These are phyloP conservation scores for Cyphomyrmex costatus DNA, from an alignment of 1,140 invertebrate species.

Conservation along the genomic window DNA sequence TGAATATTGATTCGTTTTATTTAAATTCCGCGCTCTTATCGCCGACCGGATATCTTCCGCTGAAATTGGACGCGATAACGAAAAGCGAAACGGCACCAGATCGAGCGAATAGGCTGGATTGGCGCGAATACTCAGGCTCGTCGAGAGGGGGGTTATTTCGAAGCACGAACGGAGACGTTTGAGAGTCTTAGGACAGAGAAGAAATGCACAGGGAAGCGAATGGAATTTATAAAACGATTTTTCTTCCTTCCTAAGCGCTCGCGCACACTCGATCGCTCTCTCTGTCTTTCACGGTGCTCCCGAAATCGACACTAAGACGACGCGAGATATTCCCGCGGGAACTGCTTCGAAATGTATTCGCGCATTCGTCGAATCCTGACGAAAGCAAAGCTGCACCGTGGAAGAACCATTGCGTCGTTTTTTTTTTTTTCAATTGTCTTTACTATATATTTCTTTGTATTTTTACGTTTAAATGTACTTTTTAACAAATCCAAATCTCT, in stretches of 20 bases:
- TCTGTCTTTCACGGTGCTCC: conserved; percentile 44
- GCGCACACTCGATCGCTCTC: conserved; percentile 38
- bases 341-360: conserved; percentile 16
- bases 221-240: conserved; percentile 78
- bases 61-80: conserved; percentile 85
- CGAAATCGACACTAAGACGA: conserved; percentile 17
- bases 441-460: neutral
- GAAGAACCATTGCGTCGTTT: neutral
- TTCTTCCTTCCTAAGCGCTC: conserved; percentile 67
- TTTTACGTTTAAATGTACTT: neutral
- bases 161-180: neutral
- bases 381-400: neutral
- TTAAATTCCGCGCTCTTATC: conserved; percentile 85
- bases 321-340: conserved; percentile 52
- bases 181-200: conserved; percentile 68
- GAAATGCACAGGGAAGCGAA: conserved; percentile 72
- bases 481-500: neutral
- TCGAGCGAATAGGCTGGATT: conserved; percentile 78
- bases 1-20: conserved; percentile 87
- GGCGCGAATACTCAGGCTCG: conserved; percentile 44
- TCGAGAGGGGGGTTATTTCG: conserved; percentile 51
- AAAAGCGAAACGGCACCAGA: conserved; percentile 80
- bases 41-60: conserved; percentile 83
- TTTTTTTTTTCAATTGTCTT: neutral
- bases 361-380: conserved; percentile 33